Evolutionary conservation across 2,888 invertebrate genomes (phyloP).

Genomic region (Agrochola lota): DNA sequence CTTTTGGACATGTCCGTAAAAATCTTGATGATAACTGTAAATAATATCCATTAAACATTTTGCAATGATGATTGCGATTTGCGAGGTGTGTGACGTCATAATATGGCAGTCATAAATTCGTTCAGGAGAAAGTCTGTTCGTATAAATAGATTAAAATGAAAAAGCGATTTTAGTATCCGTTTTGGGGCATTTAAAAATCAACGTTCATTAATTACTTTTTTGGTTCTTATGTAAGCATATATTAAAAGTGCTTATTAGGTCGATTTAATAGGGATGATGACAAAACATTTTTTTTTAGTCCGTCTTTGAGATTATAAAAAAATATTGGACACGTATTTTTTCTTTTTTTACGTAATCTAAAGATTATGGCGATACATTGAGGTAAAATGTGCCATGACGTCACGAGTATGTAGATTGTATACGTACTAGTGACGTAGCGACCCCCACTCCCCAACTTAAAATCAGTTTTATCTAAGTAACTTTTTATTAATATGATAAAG

Average conservation of each 20-base stretch:
- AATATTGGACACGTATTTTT: too few relatives aligned
- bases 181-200: slow-evolving; percentile 10
- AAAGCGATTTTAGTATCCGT: slow-evolving; percentile 1
- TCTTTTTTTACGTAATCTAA: too few relatives aligned
- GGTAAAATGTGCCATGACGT: too few relatives aligned
- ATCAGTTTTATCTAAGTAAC: too few relatives aligned
- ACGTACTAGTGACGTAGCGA: too few relatives aligned
- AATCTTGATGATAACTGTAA: slow-evolving; percentile 43
- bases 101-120: slow-evolving; percentile 27
- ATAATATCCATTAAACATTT: slow-evolving; percentile 52
- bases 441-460: too few relatives aligned
- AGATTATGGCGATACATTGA: too few relatives aligned
- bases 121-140: slow-evolving; percentile 53
- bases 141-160: slow-evolving; percentile 42
- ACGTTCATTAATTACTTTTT: neutral
- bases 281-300: too few relatives aligned
- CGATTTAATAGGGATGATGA: too few relatives aligned
- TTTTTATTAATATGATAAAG: too few relatives aligned
- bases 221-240: neutral
- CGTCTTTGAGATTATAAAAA: too few relatives aligned
- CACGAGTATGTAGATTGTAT: too few relatives aligned
- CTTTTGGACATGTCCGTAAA: slow-evolving; percentile 37
- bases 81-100: slow-evolving; percentile 39
- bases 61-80: slow-evolving; percentile 49
- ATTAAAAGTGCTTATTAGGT: slow-evolving; percentile 20